Conservation (phyloP, 2,888 invertebrate genomes). For the Leptinotarsa haldemani region DNA sequence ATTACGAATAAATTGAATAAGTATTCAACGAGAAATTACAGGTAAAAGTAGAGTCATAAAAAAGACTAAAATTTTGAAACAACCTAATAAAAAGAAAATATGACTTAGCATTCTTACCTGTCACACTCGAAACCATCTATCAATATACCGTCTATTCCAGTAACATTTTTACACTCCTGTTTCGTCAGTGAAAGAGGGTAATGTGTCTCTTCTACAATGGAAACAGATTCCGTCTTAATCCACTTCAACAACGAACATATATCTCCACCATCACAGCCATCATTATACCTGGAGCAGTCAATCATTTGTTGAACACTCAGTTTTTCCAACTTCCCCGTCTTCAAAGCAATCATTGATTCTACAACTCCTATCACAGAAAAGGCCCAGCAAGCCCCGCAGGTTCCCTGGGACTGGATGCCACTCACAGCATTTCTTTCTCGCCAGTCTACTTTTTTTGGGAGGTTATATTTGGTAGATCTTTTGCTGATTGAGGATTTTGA, state of each 20-base stretch:
- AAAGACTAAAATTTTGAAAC: too few species aligned
- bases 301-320: conserved; percentile 85
- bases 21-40: too few species aligned
- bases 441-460: conserved; percentile 62
- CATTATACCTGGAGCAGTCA: conserved; percentile 82
- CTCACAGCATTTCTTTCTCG: conserved; percentile 74
- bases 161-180: conserved; percentile 64
- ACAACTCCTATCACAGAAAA: conserved; percentile 81
- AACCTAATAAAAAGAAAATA: neutral
- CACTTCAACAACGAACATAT: conserved; percentile 82
- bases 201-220: conserved; percentile 69
- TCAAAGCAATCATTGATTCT: conserved; percentile 82
- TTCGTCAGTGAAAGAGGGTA: conserved; percentile 75
- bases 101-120: conserved; percentile 68
- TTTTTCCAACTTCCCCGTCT: conserved; percentile 70
- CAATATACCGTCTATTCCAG: conserved; percentile 65
- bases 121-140: conserved; percentile 74
- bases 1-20: too few species aligned
- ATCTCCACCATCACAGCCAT: conserved; percentile 85
- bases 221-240: conserved; percentile 71
- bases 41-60: too few species aligned
- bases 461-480: conserved; percentile 22
- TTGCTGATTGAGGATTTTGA: neutral
- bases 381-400: conserved; percentile 90
- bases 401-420: conserved; percentile 76